A percentile compares a stretch with the other conserved stretches of the same genome.
phyloP scores from a whole-genome alignment of 2,797 vertebrate species.

The Artibeus jamaicensis region DNA sequence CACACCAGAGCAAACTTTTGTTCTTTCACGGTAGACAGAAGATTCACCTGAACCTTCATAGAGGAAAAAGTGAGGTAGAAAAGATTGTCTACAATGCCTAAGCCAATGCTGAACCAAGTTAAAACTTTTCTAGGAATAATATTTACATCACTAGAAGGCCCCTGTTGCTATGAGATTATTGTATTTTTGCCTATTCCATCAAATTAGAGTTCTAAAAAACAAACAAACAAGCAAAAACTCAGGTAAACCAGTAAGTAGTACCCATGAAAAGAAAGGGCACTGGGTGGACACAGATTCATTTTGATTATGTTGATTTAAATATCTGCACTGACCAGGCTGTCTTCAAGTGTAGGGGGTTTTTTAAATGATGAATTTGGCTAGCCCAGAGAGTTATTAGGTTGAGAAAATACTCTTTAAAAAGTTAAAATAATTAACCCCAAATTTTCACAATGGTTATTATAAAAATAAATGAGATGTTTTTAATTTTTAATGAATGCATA shows the following conservation, averaged over 20 bases:
- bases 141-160: neutral
- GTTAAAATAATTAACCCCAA: neutral
- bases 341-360: neutral
- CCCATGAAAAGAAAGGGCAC: neutral
- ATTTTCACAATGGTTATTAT: neutral
- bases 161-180: neutral
- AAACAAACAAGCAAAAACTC: neutral
- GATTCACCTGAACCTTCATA: neutral
- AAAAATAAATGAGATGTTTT: neutral
- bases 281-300: neutral
- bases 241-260: neutral
- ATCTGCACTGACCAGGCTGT: neutral
- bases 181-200: neutral
- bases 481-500: neutral
- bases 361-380: neutral
- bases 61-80: neutral
- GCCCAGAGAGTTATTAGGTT: neutral
- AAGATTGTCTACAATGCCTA: neutral
- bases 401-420: conserved; percentile 5
- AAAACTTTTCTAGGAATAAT: neutral
- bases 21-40: neutral
- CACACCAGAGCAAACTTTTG: neutral
- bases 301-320: conserved; percentile 21
- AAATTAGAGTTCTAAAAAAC: neutral
- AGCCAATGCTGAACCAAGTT: neutral